Conservation (phyloP, 2,888 invertebrate genomes). For the Alsophila aescularia region DNA sequence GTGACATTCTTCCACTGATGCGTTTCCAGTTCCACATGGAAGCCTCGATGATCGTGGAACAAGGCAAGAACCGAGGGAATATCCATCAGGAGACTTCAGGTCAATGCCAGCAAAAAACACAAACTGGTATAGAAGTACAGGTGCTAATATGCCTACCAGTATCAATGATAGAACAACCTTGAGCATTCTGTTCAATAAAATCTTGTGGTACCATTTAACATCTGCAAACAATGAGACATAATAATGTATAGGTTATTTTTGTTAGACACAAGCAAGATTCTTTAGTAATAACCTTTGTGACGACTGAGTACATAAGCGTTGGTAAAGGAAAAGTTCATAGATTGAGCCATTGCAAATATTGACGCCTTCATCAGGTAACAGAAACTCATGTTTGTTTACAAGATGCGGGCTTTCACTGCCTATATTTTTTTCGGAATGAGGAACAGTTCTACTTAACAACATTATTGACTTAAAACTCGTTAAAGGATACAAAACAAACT, state of each 20-base stretch:
- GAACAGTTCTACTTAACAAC: too few species aligned
- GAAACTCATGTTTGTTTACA: neutral
- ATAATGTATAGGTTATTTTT: too few species aligned
- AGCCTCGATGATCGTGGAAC: conserved; percentile 58
- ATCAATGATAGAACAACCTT: conserved; percentile 55
- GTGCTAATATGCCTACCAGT: conserved; percentile 54
- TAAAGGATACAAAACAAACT: too few species aligned
- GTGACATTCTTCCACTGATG: conserved; percentile 63
- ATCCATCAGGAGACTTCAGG: conserved; percentile 63
- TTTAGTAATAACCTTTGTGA: too few species aligned
- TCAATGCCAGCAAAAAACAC: conserved; percentile 55
- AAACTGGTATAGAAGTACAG: conserved; percentile 64
- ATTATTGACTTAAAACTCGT: too few species aligned
- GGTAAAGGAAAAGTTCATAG: too few species aligned
- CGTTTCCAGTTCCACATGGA: conserved; percentile 64
- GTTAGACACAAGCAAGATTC: too few species aligned
- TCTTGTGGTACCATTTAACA: conserved; percentile 66
- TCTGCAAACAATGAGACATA: conserved; percentile 60
- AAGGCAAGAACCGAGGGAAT: conserved; percentile 71
- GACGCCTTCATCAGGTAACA: too few species aligned
- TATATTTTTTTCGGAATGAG: too few species aligned
- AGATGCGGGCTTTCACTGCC: too few species aligned
- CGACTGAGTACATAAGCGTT: too few species aligned
- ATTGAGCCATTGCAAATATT: conserved; percentile 1
- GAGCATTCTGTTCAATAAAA: conserved; percentile 67